Base-by-base conservation (phyloP, 1,140 invertebrate species). In the Pteromalus puparum region DNA sequence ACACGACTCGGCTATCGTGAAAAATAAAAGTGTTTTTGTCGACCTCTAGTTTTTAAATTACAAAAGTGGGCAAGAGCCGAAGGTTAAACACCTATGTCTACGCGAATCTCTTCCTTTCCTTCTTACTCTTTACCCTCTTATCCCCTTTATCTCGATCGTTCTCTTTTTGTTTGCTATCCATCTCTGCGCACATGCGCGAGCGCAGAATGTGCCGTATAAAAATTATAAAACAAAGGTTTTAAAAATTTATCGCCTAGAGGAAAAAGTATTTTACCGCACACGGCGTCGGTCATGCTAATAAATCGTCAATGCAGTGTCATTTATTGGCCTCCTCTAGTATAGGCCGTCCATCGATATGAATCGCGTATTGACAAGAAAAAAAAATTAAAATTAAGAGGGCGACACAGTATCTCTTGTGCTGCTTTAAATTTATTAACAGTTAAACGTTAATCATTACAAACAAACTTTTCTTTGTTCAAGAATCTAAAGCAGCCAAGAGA, bases 181-280 rank as follows among this genome's bases (percentile, higher is more conserved):
- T 80, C 48, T 72, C 53, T 83, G 75, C 78, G 68, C 77, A 87
- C 74, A 78, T n/a, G 48, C 80, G 80, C 28, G 38, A 81, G 34
- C 70, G 79, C 74, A 74, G 28, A 81, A 76, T 68, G 21, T 76
- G 74, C 65, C 53, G 18, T 85, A 85, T 81, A 81, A 85, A 85
- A 85, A 85, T 85, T 81, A 85, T 85, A 85, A 85, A 85, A 85
- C 79, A 85, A 84, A 81, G 65, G 34, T 85, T 85, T 85, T 81
- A 77, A 85, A 83, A 85, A 85, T 85, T 84, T 81, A 81, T 85
- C 48, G 67, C 53, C 73, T 77, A 85, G 73, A 81, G 78, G 42
- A 77, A 80, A 81, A 84, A 75, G 30, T 81, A 84, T 70, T 74
- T 68, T 81, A 81, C 79, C 80, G 79, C 61, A 81, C 65, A 30